phyloP scores from a whole-genome alignment of 2,888 invertebrate species.

The Leptodirus hochenwartii region DNA sequence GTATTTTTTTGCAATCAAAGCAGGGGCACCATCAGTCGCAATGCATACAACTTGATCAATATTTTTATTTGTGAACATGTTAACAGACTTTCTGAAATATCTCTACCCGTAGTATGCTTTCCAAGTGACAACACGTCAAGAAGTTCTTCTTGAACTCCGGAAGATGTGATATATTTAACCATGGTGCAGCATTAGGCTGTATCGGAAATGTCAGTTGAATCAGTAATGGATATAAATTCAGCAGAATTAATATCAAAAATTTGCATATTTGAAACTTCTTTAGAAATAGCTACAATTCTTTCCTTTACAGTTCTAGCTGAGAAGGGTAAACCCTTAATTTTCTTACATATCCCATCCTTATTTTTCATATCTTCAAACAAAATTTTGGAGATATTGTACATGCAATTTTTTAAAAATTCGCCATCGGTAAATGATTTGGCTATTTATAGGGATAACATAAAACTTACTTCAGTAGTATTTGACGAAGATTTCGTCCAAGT shows the following conservation, averaged over 20 bases:
- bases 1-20: too few species aligned
- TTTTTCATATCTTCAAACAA: conserved; percentile 1
- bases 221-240: conserved; percentile 1
- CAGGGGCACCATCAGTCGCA: too few species aligned
- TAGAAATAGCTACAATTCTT: conserved; percentile 1
- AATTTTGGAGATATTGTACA: conserved; percentile 1
- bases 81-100: conserved; percentile 1
- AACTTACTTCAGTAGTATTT: too few species aligned
- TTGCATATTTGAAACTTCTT: conserved; percentile 1
- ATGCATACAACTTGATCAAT: conserved; percentile 1
- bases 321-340: conserved; percentile 1
- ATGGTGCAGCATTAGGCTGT: conserved; percentile 1
- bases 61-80: conserved; percentile 1
- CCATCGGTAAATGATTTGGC: too few species aligned
- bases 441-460: too few species aligned
- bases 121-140: conserved; percentile 1
- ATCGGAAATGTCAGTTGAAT: conserved; percentile 1
- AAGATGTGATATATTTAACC: conserved; percentile 2
- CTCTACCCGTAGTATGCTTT: conserved; percentile 2
- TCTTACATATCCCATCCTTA: conserved; percentile 1
- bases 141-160: conserved; percentile 1
- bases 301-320: conserved; percentile 2
- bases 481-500: too few species aligned
- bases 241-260: conserved; percentile 1
- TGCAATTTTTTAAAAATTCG: too few species aligned